A percentile compares a stretch with the other conserved stretches of the same genome.
Evolutionary conservation across 1,140 invertebrate species (phyloP).

Genomic region (Condylostylus longicornis): DNA sequence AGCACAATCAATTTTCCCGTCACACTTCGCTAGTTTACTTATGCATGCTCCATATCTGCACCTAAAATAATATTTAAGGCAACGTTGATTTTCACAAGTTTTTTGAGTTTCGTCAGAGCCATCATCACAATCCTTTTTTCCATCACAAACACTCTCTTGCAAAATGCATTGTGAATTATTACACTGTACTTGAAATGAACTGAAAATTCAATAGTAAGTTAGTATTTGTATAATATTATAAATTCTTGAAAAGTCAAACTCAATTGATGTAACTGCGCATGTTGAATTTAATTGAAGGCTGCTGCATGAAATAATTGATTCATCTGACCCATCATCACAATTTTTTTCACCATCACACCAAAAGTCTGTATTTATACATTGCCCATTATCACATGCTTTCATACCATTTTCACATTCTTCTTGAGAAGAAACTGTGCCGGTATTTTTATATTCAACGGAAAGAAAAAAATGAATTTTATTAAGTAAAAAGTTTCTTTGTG

Average conservation of each 20-base stretch:
- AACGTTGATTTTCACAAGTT: slow-evolving; percentile 15
- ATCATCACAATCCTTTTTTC: slow-evolving; percentile 35
- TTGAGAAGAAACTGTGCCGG: too few relatives aligned
- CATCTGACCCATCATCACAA: slow-evolving; percentile 46
- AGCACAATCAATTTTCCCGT: slow-evolving; percentile 42
- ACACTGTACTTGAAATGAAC: too few relatives aligned
- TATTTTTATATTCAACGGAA: too few relatives aligned
- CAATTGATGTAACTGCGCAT: too few relatives aligned
- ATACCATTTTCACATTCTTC: too few relatives aligned
- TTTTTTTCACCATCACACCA: slow-evolving; percentile 33
- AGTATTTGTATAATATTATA: too few relatives aligned
- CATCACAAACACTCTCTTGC: slow-evolving; percentile 20
- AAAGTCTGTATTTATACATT: slow-evolving; percentile 18
- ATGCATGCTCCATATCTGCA: slow-evolving; percentile 45
- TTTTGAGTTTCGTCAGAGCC: slow-evolving; percentile 41
- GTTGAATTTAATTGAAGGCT: slow-evolving; percentile 15
- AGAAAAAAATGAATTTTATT: too few relatives aligned
- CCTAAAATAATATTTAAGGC: slow-evolving; percentile 28
- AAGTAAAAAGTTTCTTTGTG: too few relatives aligned
- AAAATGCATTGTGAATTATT: slow-evolving; percentile 3
- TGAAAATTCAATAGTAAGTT: too few relatives aligned
- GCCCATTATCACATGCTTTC: slow-evolving; percentile 15
- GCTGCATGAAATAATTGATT: slow-evolving; percentile 31
- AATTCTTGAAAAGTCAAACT: too few relatives aligned
- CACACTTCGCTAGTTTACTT: slow-evolving; percentile 34